A percentile compares a stretch with the other conserved stretches of the same genome.
Conservation (phyloP, 2,888 invertebrate species). For the Salpingus planirostris region DNA sequence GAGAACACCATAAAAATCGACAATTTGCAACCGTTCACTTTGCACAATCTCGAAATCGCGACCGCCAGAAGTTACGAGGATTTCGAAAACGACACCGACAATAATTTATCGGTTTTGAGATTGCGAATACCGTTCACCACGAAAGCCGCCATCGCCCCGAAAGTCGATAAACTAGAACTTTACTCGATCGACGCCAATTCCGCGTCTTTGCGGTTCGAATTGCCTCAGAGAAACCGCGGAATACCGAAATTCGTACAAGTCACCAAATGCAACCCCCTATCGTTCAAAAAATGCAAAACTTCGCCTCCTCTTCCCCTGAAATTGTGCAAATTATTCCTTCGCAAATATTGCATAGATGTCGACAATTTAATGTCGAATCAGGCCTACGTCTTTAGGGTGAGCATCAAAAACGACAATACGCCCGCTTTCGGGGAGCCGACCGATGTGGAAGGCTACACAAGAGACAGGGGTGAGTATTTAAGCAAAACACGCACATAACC, state of each 20-base stretch:
- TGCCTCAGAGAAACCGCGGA: conserved; percentile 27
- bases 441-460: conserved; percentile 19
- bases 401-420: conserved; percentile 30
- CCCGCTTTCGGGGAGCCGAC: conserved; percentile 26
- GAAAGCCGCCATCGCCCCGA: conserved; percentile 30
- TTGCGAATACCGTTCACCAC: too few species aligned
- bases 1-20: conserved; percentile 23
- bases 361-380: conserved; percentile 24
- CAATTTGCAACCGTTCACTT: conserved; percentile 27
- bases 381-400: conserved; percentile 25
- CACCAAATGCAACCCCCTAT: conserved; percentile 24
- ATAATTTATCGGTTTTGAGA: too few species aligned
- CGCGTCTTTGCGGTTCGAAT: conserved; percentile 30
- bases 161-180: conserved; percentile 29
- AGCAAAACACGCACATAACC: too few species aligned
- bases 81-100: conserved; percentile 18
- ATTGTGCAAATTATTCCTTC: conserved; percentile 29
- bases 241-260: conserved; percentile 25
- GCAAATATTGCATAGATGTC: conserved; percentile 29
- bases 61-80: conserved; percentile 25
- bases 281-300: conserved; percentile 25
- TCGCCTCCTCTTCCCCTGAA: conserved; percentile 17
- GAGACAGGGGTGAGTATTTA: conserved; percentile 26
- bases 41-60: conserved; percentile 26
- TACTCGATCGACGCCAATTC: conserved; percentile 29